These are phyloP conservation scores for Polyodon spathula DNA, from an alignment of 2,113 vertebrate genomes.

Conservation along the genomic window DNA sequence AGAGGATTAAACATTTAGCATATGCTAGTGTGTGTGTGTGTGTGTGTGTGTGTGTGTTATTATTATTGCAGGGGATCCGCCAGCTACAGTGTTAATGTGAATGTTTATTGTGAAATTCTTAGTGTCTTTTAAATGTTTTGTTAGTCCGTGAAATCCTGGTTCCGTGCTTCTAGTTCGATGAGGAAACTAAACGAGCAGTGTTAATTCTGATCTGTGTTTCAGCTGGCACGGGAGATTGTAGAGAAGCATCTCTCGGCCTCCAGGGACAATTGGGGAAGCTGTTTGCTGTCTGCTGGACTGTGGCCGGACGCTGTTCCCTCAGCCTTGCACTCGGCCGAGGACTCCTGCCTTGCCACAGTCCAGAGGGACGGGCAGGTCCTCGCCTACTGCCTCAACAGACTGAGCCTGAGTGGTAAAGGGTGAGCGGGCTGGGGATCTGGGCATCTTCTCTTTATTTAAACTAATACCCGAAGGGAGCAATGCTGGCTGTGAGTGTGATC, in stretches of 20 bases:
- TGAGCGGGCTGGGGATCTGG: slow-evolving; percentile 29
- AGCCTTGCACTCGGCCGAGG: slow-evolving; percentile 70
- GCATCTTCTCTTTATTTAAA: background rate
- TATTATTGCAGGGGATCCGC: too few relatives aligned
- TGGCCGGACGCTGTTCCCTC: slow-evolving; percentile 86
- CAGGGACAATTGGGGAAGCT: slow-evolving; percentile 56
- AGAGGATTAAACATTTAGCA: too few relatives aligned
- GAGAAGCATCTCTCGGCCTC: slow-evolving; percentile 60
- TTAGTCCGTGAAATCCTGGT: too few relatives aligned
- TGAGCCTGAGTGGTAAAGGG: slow-evolving; percentile 72
- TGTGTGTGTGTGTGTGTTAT: too few relatives aligned
- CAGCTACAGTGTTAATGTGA: too few relatives aligned
- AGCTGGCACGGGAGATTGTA: slow-evolving; percentile 71
- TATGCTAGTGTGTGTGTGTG: too few relatives aligned
- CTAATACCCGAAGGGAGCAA: too few relatives aligned
- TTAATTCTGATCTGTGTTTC: slow-evolving; percentile 15
- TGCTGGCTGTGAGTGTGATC: too few relatives aligned
- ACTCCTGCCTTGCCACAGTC: slow-evolving; percentile 77
- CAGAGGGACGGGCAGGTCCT: slow-evolving; percentile 79
- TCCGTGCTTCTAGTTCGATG: too few relatives aligned
- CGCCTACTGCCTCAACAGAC: slow-evolving; percentile 73
- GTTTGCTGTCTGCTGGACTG: slow-evolving; percentile 72
- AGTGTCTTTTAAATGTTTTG: too few relatives aligned
- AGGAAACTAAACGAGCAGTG: too few relatives aligned
- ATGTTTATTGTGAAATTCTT: too few relatives aligned